Conservation (phyloP, 2,888 invertebrate genomes). For the Hypolimnas misippus region DNA sequence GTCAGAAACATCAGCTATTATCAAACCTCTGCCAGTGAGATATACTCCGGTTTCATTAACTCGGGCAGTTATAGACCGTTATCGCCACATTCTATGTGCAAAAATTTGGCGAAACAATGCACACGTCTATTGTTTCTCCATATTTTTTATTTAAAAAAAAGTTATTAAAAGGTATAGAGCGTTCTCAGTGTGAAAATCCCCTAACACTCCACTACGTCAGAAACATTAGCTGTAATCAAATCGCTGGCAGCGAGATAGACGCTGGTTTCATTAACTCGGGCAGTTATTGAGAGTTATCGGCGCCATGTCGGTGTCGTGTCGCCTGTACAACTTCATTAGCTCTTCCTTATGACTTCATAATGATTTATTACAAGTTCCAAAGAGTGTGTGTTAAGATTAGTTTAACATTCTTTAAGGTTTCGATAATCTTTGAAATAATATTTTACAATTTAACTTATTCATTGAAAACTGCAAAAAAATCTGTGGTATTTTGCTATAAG, state of each 20-base stretch:
- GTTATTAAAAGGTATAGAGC: too few species aligned
- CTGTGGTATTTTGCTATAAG: too few species aligned
- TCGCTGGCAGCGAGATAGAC: conserved; percentile 21
- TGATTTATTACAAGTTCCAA: conserved; percentile 23
- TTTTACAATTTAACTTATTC: too few species aligned
- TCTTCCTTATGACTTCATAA: conserved; percentile 34
- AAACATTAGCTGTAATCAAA: conserved; percentile 17
- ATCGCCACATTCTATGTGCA: too few species aligned
- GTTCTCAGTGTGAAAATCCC: too few species aligned
- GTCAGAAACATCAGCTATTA: conserved; percentile 16
- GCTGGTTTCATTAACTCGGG: conserved; percentile 17
- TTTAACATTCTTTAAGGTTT: neutral
- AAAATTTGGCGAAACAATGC: too few species aligned
- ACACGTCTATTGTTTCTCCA: too few species aligned
- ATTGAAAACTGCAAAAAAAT: too few species aligned
- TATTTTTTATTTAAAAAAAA: too few species aligned
- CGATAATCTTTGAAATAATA: neutral
- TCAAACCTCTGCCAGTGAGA: conserved; percentile 18
- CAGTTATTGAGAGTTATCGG: conserved; percentile 28
- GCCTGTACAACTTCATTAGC: conserved; percentile 22
- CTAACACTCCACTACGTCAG: conserved; percentile 14
- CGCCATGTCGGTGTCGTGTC: conserved; percentile 24
- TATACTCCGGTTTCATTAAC: conserved; percentile 23
- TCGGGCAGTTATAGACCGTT: too few species aligned
- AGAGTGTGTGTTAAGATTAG: neutral